These are phyloP conservation scores for Perizoma flavofasciatum DNA, from an alignment of 2,888 invertebrate species.

Conservation along the genomic window DNA sequence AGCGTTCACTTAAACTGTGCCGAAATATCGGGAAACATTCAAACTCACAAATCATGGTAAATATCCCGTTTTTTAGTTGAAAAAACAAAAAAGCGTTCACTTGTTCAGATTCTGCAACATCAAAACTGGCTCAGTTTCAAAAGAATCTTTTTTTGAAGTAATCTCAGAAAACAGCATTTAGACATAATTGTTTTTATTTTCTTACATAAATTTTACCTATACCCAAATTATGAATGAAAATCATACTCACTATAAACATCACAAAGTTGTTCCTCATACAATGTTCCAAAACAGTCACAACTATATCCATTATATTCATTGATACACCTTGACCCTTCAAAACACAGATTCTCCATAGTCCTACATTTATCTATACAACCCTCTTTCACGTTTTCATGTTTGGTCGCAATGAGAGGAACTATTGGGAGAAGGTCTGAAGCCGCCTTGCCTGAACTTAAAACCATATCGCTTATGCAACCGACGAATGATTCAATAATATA, in stretches of 20 bases:
- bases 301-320: conserved; percentile 95
- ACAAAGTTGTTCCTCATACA: conserved; percentile 96
- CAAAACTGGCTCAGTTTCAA: too few relatives aligned
- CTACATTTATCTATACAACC: conserved; percentile 94
- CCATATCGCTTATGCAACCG: conserved; percentile 95
- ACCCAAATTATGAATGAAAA: neutral
- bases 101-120: conserved; percentile 2
- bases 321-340: conserved; percentile 93
- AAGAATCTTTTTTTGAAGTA: too few relatives aligned
- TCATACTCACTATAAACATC: conserved; percentile 92
- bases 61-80: too few relatives aligned
- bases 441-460: conserved; percentile 93
- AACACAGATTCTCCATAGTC: conserved; percentile 92
- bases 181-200: too few relatives aligned
- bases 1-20: conserved; percentile 9
- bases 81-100: neutral
- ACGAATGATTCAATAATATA: conserved; percentile 97
- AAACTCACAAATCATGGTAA: too few relatives aligned
- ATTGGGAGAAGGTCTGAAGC: conserved; percentile 92
- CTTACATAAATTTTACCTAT: too few relatives aligned
- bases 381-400: conserved; percentile 94
- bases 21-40: too few relatives aligned
- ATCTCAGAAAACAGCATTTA: too few relatives aligned
- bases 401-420: conserved; percentile 92
- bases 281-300: conserved; percentile 96